These are phyloP conservation scores for Clamator glandarius DNA, from an alignment of 2,797 vertebrate species.

Conservation along the genomic window DNA sequence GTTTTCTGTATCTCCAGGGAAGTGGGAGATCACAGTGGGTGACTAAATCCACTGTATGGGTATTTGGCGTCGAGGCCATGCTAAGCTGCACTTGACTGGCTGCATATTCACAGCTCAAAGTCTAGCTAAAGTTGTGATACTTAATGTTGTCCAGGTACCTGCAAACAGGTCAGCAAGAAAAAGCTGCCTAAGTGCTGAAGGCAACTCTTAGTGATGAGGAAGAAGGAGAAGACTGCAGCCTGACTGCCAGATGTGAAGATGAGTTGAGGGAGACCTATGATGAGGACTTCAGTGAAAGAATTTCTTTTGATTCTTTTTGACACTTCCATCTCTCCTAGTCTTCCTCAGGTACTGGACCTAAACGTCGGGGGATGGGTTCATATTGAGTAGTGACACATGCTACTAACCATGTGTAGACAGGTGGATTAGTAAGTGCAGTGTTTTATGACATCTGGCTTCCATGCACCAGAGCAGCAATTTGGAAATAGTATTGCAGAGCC, in stretches of 20 bases:
- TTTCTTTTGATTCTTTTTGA: slow-evolving; percentile 73
- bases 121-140: neutral
- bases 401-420: neutral
- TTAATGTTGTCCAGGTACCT: slow-evolving; percentile 75
- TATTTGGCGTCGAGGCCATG: neutral
- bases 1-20: neutral
- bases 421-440: neutral
- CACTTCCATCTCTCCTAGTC: slow-evolving; percentile 46
- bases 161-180: slow-evolving; percentile 73
- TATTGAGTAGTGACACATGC: fast-evolving
- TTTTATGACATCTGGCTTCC: neutral
- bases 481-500: neutral
- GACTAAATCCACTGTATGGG: neutral
- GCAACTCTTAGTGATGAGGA: slow-evolving; percentile 73
- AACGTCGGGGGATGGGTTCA: neutral
- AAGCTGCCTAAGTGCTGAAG: slow-evolving; percentile 71
- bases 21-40: neutral
- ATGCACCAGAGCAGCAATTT: neutral
- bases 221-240: slow-evolving; percentile 35
- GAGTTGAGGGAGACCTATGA: slow-evolving; percentile 13
- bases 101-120: neutral
- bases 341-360: slow-evolving; percentile 56
- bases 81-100: neutral
- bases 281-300: slow-evolving; percentile 18
- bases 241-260: slow-evolving; percentile 40